Evolutionary conservation across 1,140 invertebrate genomes (phyloP).

Genomic region (Calephelis virginiensis): DNA sequence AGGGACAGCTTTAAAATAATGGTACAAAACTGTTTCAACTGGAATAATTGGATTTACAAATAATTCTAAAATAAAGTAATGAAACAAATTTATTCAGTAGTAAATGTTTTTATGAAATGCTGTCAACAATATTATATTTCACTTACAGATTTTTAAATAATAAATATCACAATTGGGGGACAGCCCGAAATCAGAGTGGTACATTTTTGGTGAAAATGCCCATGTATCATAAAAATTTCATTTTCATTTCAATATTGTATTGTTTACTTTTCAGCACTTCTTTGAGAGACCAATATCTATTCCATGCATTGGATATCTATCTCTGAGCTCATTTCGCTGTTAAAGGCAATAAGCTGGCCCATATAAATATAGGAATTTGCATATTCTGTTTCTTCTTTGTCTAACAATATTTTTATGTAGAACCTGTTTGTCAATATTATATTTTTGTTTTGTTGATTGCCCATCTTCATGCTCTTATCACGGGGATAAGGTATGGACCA

Average conservation of each 20-base stretch:
- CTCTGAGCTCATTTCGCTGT: not conserved
- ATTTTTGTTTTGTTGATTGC: not conserved
- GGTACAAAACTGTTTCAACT: no score
- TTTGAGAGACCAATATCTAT: slow-evolving; percentile 16
- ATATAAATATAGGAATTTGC: not conserved
- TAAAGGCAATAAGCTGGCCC: not conserved
- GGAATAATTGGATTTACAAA: no score
- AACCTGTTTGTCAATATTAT: not conserved
- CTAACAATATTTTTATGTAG: not conserved
- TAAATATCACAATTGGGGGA: no score
- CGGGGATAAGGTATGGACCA: not conserved
- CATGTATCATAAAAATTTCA: not conserved
- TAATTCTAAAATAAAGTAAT: no score
- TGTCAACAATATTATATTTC: no score
- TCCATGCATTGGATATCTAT: slow-evolving; percentile 1
- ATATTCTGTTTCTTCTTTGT: not conserved
- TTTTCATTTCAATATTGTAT: slow-evolving; percentile 17
- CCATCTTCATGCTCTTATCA: not conserved
- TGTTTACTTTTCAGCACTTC: slow-evolving; percentile 13
- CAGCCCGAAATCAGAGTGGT: not conserved
- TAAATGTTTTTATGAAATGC: no score
- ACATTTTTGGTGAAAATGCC: not conserved
- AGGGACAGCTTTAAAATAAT: no score
- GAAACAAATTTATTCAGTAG: no score
- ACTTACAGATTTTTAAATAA: no score